A percentile compares a stretch with the other conserved stretches of the same genome.
These are phyloP conservation scores for Plestiodon gilberti DNA, from an alignment of 2,113 vertebrate species.

Conservation along the genomic window DNA sequence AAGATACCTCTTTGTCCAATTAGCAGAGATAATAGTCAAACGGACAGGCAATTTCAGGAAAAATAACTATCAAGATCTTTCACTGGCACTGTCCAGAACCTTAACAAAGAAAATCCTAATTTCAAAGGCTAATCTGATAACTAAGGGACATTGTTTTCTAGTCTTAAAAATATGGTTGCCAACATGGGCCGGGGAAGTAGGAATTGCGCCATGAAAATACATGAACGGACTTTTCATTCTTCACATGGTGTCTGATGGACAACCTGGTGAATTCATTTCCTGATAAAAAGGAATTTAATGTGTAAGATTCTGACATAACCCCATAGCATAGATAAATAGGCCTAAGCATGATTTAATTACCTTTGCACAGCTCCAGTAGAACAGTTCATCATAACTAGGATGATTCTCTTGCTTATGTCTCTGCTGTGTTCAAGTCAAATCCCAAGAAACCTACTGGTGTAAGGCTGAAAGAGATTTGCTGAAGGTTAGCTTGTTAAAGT, in stretches of 20 bases:
- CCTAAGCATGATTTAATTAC: not conserved
- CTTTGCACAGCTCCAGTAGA: not conserved
- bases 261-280: not conserved
- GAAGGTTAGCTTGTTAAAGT: not conserved
- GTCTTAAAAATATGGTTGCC: not conserved
- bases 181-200: too few relatives aligned
- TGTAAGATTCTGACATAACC: not conserved
- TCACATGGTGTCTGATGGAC: not conserved
- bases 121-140: not conserved
- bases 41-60: not conserved
- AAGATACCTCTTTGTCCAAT: too few relatives aligned
- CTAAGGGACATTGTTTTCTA: not conserved
- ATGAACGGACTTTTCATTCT: not conserved
- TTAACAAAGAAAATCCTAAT: not conserved
- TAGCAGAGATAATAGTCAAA: not conserved
- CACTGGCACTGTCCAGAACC: not conserved
- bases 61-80: not conserved
- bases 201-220: not conserved
- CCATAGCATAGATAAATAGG: not conserved
- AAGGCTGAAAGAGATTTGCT: not conserved
- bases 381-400: too few relatives aligned
- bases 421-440: not conserved
- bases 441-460: not conserved
- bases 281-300: not conserved
- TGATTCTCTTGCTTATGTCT: not conserved